phyloP scores from a whole-genome alignment of 1,140 invertebrate species.

The Daktulosphaira vitifoliae region DNA sequence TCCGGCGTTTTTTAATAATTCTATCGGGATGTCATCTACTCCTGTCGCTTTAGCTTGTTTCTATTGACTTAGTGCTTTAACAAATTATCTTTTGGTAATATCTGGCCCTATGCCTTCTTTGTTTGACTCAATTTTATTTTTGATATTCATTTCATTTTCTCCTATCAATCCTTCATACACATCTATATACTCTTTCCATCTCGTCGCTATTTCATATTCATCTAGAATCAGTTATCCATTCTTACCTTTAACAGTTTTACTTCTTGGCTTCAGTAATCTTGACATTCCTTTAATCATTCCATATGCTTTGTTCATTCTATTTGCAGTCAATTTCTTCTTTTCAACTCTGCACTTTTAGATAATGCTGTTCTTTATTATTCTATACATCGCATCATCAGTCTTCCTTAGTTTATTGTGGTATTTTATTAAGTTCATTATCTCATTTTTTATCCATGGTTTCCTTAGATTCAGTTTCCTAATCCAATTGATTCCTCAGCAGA shows the following conservation, averaged over 20 bases:
- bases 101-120: neutral
- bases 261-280: slow-evolving; percentile 3
- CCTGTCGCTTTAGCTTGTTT: neutral
- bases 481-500: too few relatives aligned
- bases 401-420: too few relatives aligned
- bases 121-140: neutral
- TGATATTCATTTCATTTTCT: neutral
- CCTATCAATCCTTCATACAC: neutral
- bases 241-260: neutral
- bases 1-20: slow-evolving; percentile 20
- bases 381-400: too few relatives aligned
- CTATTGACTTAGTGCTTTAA: neutral
- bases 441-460: too few relatives aligned
- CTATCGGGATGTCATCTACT: neutral
- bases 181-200: too few relatives aligned
- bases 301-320: too few relatives aligned
- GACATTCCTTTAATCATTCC: neutral
- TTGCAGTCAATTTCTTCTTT: too few relatives aligned
- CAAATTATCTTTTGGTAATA: neutral
- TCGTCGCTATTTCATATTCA: neutral
- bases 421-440: too few relatives aligned
- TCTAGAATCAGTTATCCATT: neutral
- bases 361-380: too few relatives aligned
- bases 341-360: too few relatives aligned
- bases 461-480: too few relatives aligned